phyloP scores from a whole-genome alignment of 2,113 vertebrate genomes.

The Ammodytes marinus region DNA sequence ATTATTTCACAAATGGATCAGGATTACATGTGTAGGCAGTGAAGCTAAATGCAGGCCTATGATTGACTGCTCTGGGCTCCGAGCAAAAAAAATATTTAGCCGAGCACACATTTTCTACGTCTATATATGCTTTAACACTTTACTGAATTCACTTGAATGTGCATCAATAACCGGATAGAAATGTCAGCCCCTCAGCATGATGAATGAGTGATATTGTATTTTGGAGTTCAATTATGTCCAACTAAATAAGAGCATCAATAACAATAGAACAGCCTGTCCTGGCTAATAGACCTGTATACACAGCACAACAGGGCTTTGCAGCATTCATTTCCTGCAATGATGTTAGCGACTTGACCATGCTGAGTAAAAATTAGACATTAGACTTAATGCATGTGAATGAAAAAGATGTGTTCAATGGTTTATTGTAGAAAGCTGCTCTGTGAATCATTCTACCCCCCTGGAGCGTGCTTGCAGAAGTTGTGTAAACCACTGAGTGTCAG shows the following conservation, averaged over 20 bases:
- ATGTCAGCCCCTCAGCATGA: slow-evolving; percentile 73
- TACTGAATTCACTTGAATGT: slow-evolving; percentile 53
- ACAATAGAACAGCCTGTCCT: slow-evolving; percentile 65
- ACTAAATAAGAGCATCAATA: slow-evolving; percentile 75
- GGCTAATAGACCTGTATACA: slow-evolving; percentile 49
- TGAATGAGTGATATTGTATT: slow-evolving; percentile 73
- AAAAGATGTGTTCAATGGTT: slow-evolving; percentile 11
- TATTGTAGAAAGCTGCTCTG: slow-evolving; percentile 36
- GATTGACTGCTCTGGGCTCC: neutral
- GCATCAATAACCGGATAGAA: slow-evolving; percentile 66
- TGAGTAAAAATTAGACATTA: slow-evolving; percentile 20
- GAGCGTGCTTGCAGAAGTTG: slow-evolving; percentile 14
- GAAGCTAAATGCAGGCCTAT: slow-evolving; percentile 3
- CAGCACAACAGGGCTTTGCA: slow-evolving; percentile 12
- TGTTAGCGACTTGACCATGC: slow-evolving; percentile 15
- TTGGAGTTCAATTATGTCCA: slow-evolving; percentile 72
- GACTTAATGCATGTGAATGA: neutral
- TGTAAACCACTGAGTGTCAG: slow-evolving; percentile 31
- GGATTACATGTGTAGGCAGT: slow-evolving; percentile 48
- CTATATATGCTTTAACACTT: slow-evolving; percentile 43
- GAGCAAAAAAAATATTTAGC: slow-evolving; percentile 5
- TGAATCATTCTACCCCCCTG: slow-evolving; percentile 32
- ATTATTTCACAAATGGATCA: slow-evolving; percentile 53
- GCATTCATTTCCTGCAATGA: slow-evolving; percentile 46
- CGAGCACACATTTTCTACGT: slow-evolving; percentile 18